phyloP scores from a whole-genome alignment of 2,113 vertebrate genomes.

The Perccottus glenii region DNA sequence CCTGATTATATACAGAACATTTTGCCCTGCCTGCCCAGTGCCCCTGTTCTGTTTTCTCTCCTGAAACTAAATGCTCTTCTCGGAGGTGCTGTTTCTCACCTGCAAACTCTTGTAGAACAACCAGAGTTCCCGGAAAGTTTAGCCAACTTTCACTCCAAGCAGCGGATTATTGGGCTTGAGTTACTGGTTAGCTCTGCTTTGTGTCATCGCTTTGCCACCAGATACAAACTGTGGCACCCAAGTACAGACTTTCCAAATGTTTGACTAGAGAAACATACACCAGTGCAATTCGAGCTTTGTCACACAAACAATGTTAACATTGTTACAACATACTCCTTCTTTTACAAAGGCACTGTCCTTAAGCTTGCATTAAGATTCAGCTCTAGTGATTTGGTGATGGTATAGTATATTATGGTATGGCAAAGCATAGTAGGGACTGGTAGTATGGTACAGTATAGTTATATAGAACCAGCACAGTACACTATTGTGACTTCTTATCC shows the following conservation, averaged over 20 bases:
- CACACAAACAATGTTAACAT: conserved; percentile 15
- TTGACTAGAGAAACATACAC: conserved; percentile 35
- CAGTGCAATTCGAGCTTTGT: conserved; percentile 41
- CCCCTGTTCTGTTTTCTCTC: conserved; percentile 41
- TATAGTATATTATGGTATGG: too few species aligned
- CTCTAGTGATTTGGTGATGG: too few species aligned
- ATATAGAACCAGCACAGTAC: background rate
- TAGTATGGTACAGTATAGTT: background rate
- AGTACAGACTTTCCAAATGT: conserved; percentile 34
- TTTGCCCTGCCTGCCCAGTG: conserved; percentile 46
- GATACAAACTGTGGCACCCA: conserved; percentile 35
- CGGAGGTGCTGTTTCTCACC: conserved; percentile 48
- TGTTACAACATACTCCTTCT: too few species aligned
- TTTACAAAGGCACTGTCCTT: too few species aligned
- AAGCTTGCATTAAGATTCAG: too few species aligned
- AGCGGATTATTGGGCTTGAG: conserved; percentile 52
- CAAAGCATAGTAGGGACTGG: too few species aligned
- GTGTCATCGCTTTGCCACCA: conserved; percentile 31
- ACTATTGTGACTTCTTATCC: background rate
- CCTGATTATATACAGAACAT: too few species aligned
- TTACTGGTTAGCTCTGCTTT: conserved; percentile 40
- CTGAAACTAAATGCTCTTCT: conserved; percentile 58
- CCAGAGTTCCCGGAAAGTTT: conserved; percentile 45
- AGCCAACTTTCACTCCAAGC: conserved; percentile 47
- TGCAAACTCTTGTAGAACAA: conserved; percentile 34